Evolutionary conservation across 2,888 invertebrate genomes (phyloP), one percentile per base, ranked within the genome.

Genomic region (Eutolmus rufibarbis): DNA sequence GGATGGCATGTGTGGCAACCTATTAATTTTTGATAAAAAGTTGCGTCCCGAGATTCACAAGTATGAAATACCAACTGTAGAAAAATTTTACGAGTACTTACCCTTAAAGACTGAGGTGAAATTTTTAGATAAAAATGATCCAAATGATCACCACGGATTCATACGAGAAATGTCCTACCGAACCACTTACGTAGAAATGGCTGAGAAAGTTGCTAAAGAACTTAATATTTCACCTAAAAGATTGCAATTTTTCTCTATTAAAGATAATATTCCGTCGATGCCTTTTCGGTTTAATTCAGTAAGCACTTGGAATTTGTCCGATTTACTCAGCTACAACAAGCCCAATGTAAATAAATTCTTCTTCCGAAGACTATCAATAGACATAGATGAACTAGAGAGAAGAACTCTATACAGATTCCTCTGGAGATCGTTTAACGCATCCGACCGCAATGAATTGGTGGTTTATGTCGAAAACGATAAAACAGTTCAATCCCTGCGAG

Each of bases 321-420:
- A 98, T 93, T 94, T 98, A 91, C 94, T 98, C 90, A 95, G 96
- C 88, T 96, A 96, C 93, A 95, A 96, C 92, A 98, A 98, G 94
- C 97, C 97, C 94, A 96, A 96, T 92, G 96, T 96, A 90, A 98
- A 97, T 93, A 98, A 98, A 94, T 96, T 99, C 91, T 99, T 97
- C 94, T 99, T 98, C 93, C 98, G 99, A 94, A 97, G 97, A 94
- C 95, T 99, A 92, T 98, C 97, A 92, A 98, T 99, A 93, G 96
- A 97, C 93, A 97, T 99, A 91, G 97, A 97, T 91, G 99, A 99
- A 94, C 95, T 99, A 93, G 99, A 99, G 93, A 98, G 98, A 93
- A 98, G 99, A 93, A 97, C 97, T 92, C 98, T 98, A 93, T 98
- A 99, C 93, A 97, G 97, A 94, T 85, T 74, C 40, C 34, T 85